Evolutionary conservation across 1,140 invertebrate species (phyloP).

Genomic region (Neuroterus valhalla): DNA sequence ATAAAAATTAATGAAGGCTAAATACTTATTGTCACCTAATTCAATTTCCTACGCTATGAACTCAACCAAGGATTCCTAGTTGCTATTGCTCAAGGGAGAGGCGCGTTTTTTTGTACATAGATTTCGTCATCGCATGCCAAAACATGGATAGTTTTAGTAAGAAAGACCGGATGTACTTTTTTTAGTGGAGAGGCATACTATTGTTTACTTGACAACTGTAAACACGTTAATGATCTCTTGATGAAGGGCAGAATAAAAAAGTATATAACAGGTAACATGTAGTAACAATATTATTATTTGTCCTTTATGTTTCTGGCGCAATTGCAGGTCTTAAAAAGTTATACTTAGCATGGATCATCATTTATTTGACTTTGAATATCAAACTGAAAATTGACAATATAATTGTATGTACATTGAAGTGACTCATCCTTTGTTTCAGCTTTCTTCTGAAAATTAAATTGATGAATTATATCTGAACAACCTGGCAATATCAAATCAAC

Average conservation of each 20-base stretch:
- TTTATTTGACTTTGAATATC: too few species aligned
- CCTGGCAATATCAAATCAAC: too few species aligned
- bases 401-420: too few species aligned
- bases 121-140: not conserved
- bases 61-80: not conserved
- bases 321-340: not conserved
- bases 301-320: constrained; percentile 1
- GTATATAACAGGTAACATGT: not conserved
- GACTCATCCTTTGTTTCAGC: too few species aligned
- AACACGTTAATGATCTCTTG: constrained; percentile 1
- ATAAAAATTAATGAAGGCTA: constrained; percentile 44
- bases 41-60: constrained; percentile 10
- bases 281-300: not conserved
- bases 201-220: constrained; percentile 19
- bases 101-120: not conserved
- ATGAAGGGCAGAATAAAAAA: constrained; percentile 17
- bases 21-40: constrained; percentile 5
- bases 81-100: not conserved
- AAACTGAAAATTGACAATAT: too few species aligned
- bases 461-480: too few species aligned
- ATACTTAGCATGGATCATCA: too few species aligned
- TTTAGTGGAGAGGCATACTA: not conserved
- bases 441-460: too few species aligned
- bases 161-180: constrained; percentile 26
- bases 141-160: constrained; percentile 27